Percentiles rank a stretch among this genome's conserved stretches.
Evolutionary conservation across 2,113 vertebrate genomes (phyloP).

Genomic region (Murina feae): DNA sequence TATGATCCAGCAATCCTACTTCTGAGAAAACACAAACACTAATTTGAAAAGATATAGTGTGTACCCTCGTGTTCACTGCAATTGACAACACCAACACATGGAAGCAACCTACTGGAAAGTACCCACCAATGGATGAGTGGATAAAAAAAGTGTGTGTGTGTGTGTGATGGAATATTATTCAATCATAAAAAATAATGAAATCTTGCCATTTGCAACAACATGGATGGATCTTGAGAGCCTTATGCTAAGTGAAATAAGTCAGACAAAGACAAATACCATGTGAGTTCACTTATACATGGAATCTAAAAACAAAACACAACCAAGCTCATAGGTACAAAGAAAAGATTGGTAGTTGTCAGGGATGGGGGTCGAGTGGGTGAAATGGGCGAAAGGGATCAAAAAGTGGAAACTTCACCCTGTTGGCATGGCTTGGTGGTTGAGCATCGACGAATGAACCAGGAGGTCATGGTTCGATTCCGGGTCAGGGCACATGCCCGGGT

Average conservation of each 20-base stretch:
- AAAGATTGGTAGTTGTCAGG: not conserved
- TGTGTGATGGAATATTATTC: not conserved
- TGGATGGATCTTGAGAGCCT: not conserved
- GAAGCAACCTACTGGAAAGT: not conserved
- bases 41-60: not conserved
- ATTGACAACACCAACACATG: not conserved
- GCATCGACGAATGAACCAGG: no score
- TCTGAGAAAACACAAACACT: not conserved
- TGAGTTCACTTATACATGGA: not conserved
- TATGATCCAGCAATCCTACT: not conserved
- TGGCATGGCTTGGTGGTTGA: no score
- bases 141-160: not conserved
- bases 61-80: not conserved
- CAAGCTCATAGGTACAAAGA: not conserved
- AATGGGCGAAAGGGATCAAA: not conserved
- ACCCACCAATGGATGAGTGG: not conserved
- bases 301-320: not conserved
- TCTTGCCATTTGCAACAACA: not conserved
- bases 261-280: not conserved
- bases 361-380: not conserved
- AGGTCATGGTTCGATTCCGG: no score
- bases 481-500: no score
- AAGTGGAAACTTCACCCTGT: not conserved
- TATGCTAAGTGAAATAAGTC: not conserved
- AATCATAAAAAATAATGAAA: not conserved